Percentiles rank a stretch among this genome's conserved stretches.
Evolutionary conservation across 2,888 invertebrate species (phyloP).

Genomic region (Eulithis prunata): DNA sequence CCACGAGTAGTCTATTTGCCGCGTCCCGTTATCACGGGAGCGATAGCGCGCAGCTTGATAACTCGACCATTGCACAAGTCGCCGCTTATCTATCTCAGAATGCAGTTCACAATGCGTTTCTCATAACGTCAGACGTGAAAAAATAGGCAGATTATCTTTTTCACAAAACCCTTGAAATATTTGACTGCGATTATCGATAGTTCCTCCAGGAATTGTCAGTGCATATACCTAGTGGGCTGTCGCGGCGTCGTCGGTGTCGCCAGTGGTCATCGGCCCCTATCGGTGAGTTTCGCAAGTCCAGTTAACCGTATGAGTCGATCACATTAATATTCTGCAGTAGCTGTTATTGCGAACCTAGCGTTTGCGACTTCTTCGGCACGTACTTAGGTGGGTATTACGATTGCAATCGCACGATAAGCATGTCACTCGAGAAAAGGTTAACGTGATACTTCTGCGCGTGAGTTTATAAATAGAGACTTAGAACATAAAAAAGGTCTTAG

Average conservation of each 20-base stretch:
- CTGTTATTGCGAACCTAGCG: conserved; percentile 72
- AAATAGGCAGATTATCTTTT: conserved; percentile 47
- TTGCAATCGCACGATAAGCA: conserved; percentile 36
- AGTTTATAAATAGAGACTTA: conserved; percentile 30
- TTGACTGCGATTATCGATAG: conserved; percentile 48
- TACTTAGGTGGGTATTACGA: conserved; percentile 38
- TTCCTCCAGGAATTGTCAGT: conserved; percentile 53
- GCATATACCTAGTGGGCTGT: conserved; percentile 40
- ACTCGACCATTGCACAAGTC: conserved; percentile 65
- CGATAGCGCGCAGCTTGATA: conserved; percentile 70
- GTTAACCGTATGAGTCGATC: conserved; percentile 77
- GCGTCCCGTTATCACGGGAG: conserved; percentile 70
- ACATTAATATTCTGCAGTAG: conserved; percentile 80
- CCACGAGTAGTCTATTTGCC: conserved; percentile 60
- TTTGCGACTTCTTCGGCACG: conserved; percentile 55
- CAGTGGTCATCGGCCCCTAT: conserved; percentile 79
- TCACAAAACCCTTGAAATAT: conserved; percentile 38
- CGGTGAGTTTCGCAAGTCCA: conserved; percentile 82
- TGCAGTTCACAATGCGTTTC: conserved; percentile 68
- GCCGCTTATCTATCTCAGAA: conserved; percentile 73
- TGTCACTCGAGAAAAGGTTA: conserved; percentile 27
- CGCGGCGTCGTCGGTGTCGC: conserved; percentile 56
- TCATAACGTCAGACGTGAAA: conserved; percentile 63
- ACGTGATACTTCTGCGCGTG: conserved; percentile 27
- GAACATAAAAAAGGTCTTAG: conserved; percentile 46